These are phyloP conservation scores for Drosophila ambigua DNA, from an alignment of 1,140 invertebrate species.

Conservation along the genomic window DNA sequence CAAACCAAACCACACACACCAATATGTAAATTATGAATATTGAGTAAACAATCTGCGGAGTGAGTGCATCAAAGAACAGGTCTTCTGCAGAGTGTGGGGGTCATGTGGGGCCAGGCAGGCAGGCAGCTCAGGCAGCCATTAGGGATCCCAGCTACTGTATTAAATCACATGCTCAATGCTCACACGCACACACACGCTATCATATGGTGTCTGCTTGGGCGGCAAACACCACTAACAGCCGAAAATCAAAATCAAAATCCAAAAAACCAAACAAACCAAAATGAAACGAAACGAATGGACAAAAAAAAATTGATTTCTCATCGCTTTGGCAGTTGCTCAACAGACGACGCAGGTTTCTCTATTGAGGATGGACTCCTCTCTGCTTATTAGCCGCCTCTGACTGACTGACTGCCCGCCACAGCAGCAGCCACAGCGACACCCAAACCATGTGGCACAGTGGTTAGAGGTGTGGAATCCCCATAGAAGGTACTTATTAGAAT, in stretches of 20 bases:
- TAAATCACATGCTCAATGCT: conserved; percentile 56
- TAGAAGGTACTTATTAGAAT: too few species aligned
- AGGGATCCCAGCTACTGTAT: conserved; percentile 78
- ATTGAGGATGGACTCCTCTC: conserved; percentile 63
- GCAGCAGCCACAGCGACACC: conserved; percentile 22
- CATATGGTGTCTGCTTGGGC: conserved; percentile 70
- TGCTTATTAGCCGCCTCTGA: conserved; percentile 69
- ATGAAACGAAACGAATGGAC: conserved; percentile 33
- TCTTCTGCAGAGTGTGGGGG: conserved; percentile 24
- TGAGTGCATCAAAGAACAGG: conserved; percentile 79
- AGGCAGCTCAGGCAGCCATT: conserved; percentile 44
- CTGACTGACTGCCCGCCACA: conserved; percentile 34
- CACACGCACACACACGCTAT: conserved; percentile 24
- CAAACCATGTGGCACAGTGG: conserved; percentile 43
- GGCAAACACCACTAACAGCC: conserved; percentile 52
- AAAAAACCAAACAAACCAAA: conserved; percentile 37
- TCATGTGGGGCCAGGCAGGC: conserved; percentile 7
- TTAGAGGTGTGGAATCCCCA: background rate
- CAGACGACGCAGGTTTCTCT: conserved; percentile 58
- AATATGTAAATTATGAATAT: conserved; percentile 82
- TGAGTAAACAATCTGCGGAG: conserved; percentile 69
- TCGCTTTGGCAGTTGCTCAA: conserved; percentile 66
- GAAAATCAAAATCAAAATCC: conserved; percentile 26
- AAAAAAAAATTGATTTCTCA: conserved; percentile 73
- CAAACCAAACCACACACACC: conserved; percentile 9